phyloP scores from a whole-genome alignment of 2,797 vertebrate genomes.

The Serranus cabrilla region DNA sequence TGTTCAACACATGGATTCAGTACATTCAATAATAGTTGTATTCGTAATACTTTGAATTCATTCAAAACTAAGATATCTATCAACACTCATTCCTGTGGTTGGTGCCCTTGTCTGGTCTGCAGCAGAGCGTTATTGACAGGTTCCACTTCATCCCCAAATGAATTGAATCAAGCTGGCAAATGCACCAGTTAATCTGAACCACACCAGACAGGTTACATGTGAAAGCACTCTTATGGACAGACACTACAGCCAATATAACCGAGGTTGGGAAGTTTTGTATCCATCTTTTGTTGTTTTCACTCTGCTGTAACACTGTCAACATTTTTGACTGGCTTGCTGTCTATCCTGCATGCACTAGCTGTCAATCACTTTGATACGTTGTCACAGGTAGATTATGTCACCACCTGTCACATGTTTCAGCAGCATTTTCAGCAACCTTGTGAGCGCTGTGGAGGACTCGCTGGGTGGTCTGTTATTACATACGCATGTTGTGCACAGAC shows the following conservation, averaged over 20 bases:
- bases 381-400: slow-evolving; percentile 21
- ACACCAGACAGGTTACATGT: slow-evolving; percentile 5
- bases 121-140: slow-evolving; percentile 4
- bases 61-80: background rate
- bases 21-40: background rate
- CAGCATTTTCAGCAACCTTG: slow-evolving; percentile 6
- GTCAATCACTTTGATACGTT: slow-evolving; percentile 17
- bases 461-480: background rate
- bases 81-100: background rate
- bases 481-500: background rate
- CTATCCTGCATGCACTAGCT: background rate
- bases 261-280: background rate
- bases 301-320: slow-evolving; percentile 1
- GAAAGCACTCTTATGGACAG: background rate
- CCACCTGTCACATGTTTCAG: slow-evolving; percentile 1
- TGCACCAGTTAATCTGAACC: background rate
- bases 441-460: background rate
- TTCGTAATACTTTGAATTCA: background rate
- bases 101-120: background rate
- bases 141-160: background rate
- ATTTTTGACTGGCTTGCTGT: slow-evolving; percentile 1
- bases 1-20: background rate
- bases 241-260: background rate
- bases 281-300: background rate
- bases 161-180: background rate